Percentiles rank a stretch among this genome's conserved stretches.
These are phyloP conservation scores for Polyommatus iphigenia DNA, from an alignment of 2,888 invertebrate species.

Conservation along the genomic window DNA sequence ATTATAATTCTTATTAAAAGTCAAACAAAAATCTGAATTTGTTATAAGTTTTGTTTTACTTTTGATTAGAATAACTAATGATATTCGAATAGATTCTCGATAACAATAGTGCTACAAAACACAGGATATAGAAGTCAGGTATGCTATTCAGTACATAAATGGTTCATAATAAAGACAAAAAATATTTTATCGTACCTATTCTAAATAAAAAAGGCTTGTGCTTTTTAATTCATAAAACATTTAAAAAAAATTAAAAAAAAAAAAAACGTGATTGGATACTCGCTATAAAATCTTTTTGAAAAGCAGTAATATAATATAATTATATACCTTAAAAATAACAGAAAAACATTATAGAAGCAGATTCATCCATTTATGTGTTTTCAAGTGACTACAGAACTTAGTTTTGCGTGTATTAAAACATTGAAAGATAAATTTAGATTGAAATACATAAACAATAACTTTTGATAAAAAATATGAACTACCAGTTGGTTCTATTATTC, in stretches of 20 bases:
- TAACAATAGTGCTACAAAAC: no score
- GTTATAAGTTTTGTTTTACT: no score
- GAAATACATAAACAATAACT: neutral
- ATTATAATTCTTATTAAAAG: no score
- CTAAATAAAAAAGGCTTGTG: no score
- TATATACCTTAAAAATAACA: neutral
- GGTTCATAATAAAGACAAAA: no score
- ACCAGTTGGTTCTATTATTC: constrained; percentile 58
- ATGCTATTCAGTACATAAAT: no score
- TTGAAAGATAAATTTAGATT: neutral
- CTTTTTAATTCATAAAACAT: neutral
- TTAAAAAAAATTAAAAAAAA: neutral
- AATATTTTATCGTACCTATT: no score
- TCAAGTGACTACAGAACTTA: neutral
- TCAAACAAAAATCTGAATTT: no score
- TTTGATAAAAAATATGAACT: constrained; percentile 46
- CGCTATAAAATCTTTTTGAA: neutral
- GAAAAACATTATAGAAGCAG: neutral
- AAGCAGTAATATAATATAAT: neutral
- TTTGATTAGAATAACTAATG: no score
- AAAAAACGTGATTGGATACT: neutral
- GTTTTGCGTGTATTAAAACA: neutral
- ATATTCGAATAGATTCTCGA: no score
- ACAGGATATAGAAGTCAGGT: no score
- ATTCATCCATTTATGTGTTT: no score